Conservation (phyloP, 2,888 invertebrate species). For the Tetragnatha montana region DNA sequence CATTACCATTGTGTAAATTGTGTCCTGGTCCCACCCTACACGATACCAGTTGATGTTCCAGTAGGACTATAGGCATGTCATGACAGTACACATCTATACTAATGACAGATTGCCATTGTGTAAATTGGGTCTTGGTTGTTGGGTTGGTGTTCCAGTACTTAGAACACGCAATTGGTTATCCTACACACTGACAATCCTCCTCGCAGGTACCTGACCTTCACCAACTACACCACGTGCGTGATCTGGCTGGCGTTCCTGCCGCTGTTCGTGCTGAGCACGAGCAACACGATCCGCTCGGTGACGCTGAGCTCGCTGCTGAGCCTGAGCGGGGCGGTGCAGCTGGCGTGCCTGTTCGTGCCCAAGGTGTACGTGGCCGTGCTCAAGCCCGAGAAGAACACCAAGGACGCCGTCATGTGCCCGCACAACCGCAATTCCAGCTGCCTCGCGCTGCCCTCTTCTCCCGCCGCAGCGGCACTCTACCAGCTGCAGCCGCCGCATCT, state of each 20-base stretch:
- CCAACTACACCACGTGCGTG: conserved; percentile 80
- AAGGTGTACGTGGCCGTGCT: conserved; percentile 80
- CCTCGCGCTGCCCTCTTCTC: conserved; percentile 30
- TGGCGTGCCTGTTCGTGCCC: conserved; percentile 79
- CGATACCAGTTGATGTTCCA: too few species aligned
- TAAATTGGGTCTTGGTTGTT: too few species aligned
- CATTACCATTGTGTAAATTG: too few species aligned
- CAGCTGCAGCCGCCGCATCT: conserved; percentile 53
- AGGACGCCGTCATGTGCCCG: conserved; percentile 79
- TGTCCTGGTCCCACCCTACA: too few species aligned
- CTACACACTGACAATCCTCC: too few species aligned
- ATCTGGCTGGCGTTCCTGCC: conserved; percentile 80
- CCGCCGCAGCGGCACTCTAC: conserved; percentile 4
- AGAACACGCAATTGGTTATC: too few species aligned
- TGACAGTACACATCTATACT: too few species aligned
- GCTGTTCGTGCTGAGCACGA: conserved; percentile 78
- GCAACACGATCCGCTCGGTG: conserved; percentile 78
- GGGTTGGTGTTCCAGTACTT: too few species aligned
- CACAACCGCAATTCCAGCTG: conserved; percentile 68
- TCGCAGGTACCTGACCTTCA: conserved; percentile 79
- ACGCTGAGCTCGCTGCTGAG: conserved; percentile 79
- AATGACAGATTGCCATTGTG: too few species aligned
- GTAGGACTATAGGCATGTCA: too few species aligned
- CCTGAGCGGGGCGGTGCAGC: conserved; percentile 79
- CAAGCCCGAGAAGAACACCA: conserved; percentile 80